Evolutionary conservation across 2,113 vertebrate genomes (phyloP).

Genomic region (Bambusicola thoracicus): DNA sequence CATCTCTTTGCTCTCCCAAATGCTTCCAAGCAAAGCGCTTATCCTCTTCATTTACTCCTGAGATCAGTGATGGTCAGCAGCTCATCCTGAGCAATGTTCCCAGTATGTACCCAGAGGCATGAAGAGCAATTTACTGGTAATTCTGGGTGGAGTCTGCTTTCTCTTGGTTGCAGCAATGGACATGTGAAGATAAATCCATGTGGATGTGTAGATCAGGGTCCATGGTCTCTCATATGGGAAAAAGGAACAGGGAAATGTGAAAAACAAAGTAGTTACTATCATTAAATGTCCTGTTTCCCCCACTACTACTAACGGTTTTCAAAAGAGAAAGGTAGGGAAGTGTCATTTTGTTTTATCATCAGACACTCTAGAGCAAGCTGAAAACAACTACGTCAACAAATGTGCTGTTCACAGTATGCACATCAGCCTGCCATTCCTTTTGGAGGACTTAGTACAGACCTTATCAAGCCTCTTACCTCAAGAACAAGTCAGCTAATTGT

Average conservation of each 20-base stretch:
- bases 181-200: accelerated
- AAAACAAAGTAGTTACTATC: background rate
- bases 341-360: background rate
- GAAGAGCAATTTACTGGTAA: background rate
- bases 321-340: background rate
- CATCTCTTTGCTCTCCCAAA: background rate
- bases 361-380: background rate
- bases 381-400: background rate
- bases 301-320: background rate
- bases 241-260: background rate
- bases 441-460: background rate
- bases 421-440: background rate
- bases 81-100: too few relatives aligned
- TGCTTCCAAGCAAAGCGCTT: background rate
- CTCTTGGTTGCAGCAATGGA: background rate
- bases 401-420: background rate
- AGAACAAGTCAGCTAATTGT: background rate
- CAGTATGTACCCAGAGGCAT: background rate
- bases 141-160: accelerated
- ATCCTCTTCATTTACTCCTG: background rate
- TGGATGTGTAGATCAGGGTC: background rate
- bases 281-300: background rate
- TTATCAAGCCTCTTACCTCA: background rate
- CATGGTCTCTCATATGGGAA: background rate
- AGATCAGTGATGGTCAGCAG: background rate